These are phyloP conservation scores for Phortica variegata DNA, from an alignment of 1,140 invertebrate genomes.

Conservation along the genomic window DNA sequence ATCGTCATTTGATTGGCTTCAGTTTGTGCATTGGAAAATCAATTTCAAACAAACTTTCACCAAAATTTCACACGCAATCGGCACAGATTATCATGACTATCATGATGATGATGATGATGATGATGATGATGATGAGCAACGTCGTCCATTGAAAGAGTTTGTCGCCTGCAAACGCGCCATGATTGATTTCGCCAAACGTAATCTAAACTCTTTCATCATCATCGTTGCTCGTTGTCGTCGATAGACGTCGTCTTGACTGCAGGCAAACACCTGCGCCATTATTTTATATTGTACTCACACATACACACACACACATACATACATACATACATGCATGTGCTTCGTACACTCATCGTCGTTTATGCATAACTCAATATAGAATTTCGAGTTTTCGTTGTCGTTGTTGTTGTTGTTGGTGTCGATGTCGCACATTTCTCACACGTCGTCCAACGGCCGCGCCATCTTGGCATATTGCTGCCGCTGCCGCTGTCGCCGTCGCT, in stretches of 20 bases:
- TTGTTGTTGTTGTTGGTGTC: not conserved
- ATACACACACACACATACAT: no score
- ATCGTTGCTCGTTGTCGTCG: constrained; percentile 3
- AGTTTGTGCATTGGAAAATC: no score
- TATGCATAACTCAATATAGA: constrained; percentile 2
- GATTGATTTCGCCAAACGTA: constrained; percentile 38
- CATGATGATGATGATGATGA: no score
- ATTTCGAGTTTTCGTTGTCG: not conserved
- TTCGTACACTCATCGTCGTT: not conserved
- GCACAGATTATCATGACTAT: no score
- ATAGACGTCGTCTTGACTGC: constrained; percentile 16
- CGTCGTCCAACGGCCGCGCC: constrained; percentile 12
- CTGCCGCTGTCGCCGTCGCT: constrained; percentile 19
- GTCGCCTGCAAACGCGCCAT: no score
- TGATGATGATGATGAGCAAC: no score
- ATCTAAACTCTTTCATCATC: constrained; percentile 31
- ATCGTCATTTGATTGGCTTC: no score
- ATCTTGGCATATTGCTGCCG: constrained; percentile 47
- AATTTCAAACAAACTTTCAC: no score
- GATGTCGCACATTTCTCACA: constrained; percentile 1
- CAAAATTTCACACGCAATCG: no score
- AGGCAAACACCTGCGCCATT: constrained; percentile 50
- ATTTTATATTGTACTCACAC: constrained; percentile 50
- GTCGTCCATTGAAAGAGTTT: no score
- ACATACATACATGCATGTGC: no score